These are phyloP conservation scores for Austrolebias charrua DNA, from an alignment of 2,797 vertebrate genomes.

Conservation along the genomic window DNA sequence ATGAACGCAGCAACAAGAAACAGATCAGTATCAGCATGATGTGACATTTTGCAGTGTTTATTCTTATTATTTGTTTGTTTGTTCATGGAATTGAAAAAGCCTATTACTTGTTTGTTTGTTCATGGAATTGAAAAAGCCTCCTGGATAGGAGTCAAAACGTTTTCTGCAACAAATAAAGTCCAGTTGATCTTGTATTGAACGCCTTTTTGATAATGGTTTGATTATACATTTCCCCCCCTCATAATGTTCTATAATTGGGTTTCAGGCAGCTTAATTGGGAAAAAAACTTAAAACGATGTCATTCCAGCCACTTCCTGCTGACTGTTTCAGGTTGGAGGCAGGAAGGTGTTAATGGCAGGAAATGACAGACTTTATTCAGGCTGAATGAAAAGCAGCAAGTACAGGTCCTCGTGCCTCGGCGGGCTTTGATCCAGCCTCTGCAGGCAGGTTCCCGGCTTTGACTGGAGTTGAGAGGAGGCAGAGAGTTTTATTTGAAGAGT, in stretches of 20 bases:
- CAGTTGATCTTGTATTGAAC: too few species aligned
- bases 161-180: too few species aligned
- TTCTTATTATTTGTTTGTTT: too few species aligned
- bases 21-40: too few species aligned
- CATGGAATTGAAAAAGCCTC: too few species aligned
- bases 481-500: conserved; percentile 72
- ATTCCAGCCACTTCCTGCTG: conserved; percentile 65
- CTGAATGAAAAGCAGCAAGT: conserved; percentile 66
- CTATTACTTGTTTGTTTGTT: too few species aligned
- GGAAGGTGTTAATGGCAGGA: conserved; percentile 75
- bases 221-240: conserved; percentile 46
- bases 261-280: conserved; percentile 46
- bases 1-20: too few species aligned
- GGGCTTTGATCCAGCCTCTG: conserved; percentile 74
- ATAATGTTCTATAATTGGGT: conserved; percentile 40
- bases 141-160: too few species aligned
- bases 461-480: conserved; percentile 66
- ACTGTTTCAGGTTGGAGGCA: conserved; percentile 58
- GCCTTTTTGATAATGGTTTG: conserved; percentile 52
- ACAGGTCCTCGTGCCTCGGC: conserved; percentile 64
- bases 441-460: conserved; percentile 71
- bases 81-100: too few species aligned
- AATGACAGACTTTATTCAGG: conserved; percentile 75
- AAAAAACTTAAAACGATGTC: conserved; percentile 56
- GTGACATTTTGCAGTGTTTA: too few species aligned